Conservation (phyloP, 92 coral and sea anemone species). For the Metridium senile region DNA sequence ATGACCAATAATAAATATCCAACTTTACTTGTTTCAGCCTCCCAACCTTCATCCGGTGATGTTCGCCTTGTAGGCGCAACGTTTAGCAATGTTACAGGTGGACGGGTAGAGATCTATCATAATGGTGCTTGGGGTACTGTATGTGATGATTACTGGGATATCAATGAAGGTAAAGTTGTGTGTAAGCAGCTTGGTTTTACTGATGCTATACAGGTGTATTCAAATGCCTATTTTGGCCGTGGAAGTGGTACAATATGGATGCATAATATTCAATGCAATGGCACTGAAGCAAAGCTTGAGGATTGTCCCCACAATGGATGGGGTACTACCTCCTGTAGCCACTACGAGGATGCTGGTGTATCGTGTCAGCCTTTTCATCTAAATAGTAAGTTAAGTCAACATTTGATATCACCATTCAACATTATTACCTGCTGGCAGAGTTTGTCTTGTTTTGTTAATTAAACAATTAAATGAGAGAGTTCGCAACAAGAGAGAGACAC, state of each 20-base stretch:
- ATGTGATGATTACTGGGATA: conserved; percentile 55
- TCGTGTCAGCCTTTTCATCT: conserved; percentile 13
- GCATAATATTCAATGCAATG: conserved; percentile 41
- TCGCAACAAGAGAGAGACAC: not conserved
- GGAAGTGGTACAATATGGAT: conserved; percentile 48
- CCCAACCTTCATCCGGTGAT: too few relatives aligned
- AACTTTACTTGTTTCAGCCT: too few relatives aligned
- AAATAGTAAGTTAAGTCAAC: too few relatives aligned
- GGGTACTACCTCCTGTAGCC: conserved; percentile 4
- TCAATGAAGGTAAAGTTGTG: conserved; percentile 42
- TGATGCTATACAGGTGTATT: conserved; percentile 31
- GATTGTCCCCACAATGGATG: conserved; percentile 22
- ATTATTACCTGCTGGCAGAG: too few relatives aligned
- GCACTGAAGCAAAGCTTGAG: conserved; percentile 37
- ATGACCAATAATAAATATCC: too few relatives aligned
- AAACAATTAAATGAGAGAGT: not conserved
- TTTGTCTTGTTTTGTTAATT: too few relatives aligned
- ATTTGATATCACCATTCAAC: too few relatives aligned
- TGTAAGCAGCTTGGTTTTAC: conserved; percentile 42
- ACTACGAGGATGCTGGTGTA: conserved; percentile 32
- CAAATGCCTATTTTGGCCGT: conserved; percentile 36
- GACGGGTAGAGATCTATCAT: conserved; percentile 48
- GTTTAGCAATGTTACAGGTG: too few relatives aligned
- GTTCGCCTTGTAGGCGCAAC: conserved; percentile 42
- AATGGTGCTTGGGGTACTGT: conserved; percentile 55